Evolutionary conservation across 2,888 invertebrate genomes (phyloP), one percentile per base, ranked within the genome.

Genomic region (Plusia festucae): DNA sequence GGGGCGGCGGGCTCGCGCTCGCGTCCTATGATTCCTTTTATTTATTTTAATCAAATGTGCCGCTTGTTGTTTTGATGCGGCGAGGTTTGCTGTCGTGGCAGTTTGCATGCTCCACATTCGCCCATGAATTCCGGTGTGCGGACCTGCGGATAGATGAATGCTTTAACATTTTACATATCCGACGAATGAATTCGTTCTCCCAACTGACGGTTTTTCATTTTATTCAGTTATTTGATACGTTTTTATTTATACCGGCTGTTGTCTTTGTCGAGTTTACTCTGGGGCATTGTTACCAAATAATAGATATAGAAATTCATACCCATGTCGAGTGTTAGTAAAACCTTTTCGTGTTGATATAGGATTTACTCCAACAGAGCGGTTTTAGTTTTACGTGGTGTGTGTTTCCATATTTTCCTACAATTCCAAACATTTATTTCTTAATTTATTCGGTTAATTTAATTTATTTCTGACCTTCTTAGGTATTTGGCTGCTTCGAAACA

Each of bases 101-200:
- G 90, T 90, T 90, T 91, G 91, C 88, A 87, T 83, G 81, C 79
- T 85, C 87, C 86, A 90, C 86, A 90, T 90, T 90, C 90, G 86
- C 81, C 90, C 90, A 90, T 92, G 93, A 92, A 93, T 92, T 93
- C 91, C 91, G 88, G 89, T 89, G 89, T 85, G 83, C 86, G 85
- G 86, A 89, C 85, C 86, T 85, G 88, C 83, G 88, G 89, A 89
- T 90, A 93, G 92, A 93, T 93, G 94, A 93, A 93, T 93, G 91
- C 89, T 93, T 93, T 91, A 92, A 92, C 90, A 92, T 94, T 94
- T 93, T 93, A 93, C 92, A 93, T 91, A 92, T 91, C 91, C 91
- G 88, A 89, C 91, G 90, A 93, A 93, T 92, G 92, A 91, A 93
- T 93, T 91, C 88, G 88, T 88, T 89, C 84, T 87, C 86, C 83